A percentile compares a stretch with the other conserved stretches of the same genome.
phyloP scores from a whole-genome alignment of 1,140 invertebrate genomes.

The Chironomus tepperi region DNA sequence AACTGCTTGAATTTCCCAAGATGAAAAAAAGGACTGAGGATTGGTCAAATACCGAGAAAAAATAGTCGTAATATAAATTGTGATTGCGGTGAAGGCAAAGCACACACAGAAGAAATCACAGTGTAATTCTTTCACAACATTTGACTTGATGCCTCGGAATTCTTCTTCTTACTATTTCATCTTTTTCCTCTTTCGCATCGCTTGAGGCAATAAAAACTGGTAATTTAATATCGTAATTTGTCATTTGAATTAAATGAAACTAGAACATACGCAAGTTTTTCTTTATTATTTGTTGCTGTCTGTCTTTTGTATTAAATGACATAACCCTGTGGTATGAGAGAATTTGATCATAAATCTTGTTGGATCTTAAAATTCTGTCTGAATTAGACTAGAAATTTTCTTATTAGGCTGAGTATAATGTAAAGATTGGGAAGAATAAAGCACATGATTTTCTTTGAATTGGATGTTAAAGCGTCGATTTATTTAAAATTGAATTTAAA shows the following conservation, averaged over 20 bases:
- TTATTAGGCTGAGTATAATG: no score
- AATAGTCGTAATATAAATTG: background rate
- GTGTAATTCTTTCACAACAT: background rate
- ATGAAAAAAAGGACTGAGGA: background rate
- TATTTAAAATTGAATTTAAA: no score
- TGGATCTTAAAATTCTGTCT: no score
- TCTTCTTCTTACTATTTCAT: no score
- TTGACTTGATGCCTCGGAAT: background rate
- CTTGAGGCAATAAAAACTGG: background rate
- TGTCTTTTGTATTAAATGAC: no score
- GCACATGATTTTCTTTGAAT: no score
- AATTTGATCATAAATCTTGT: no score
- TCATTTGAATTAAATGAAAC: background rate
- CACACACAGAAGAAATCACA: background rate
- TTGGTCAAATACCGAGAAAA: background rate
- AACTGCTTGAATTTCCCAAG: background rate
- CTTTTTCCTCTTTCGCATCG: background rate
- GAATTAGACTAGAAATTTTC: no score
- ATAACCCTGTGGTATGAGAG: no score
- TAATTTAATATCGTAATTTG: slow-evolving; percentile 15
- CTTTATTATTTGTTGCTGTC: no score
- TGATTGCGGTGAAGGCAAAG: background rate
- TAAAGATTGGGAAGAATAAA: no score
- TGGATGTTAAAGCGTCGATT: no score
- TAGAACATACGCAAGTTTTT: background rate